Evolutionary conservation across 2,797 vertebrate genomes (phyloP).

Genomic region (Enteromius anoplus): DNA sequence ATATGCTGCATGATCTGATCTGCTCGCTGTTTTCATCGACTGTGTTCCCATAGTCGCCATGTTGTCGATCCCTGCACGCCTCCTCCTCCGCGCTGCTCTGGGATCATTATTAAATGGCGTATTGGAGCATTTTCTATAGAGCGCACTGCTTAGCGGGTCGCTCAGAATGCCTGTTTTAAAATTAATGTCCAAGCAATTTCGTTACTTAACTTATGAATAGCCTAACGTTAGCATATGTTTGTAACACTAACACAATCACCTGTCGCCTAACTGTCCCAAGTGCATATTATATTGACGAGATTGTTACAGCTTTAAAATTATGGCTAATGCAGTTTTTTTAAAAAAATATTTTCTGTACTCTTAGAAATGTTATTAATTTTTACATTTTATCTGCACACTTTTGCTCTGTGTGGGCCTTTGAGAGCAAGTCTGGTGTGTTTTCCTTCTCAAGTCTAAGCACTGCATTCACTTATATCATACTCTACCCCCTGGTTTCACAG

Average conservation of each 20-base stretch:
- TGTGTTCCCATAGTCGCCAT: slow-evolving; percentile 52
- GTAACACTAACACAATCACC: background rate
- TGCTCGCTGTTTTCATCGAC: background rate
- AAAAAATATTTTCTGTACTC: too few relatives aligned
- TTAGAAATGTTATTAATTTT: background rate
- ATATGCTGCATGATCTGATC: slow-evolving; percentile 2
- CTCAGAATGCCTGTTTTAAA: too few relatives aligned
- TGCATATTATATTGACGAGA: background rate
- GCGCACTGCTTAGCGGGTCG: background rate
- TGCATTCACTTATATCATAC: background rate
- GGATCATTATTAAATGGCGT: slow-evolving; percentile 60
- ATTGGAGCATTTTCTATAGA: slow-evolving; percentile 1
- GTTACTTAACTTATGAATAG: background rate
- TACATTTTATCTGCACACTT: background rate
- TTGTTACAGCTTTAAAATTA: background rate
- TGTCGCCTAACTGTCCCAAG: background rate
- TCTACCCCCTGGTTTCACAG: background rate
- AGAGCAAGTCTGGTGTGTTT: background rate
- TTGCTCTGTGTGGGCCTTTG: background rate
- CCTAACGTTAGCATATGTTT: background rate
- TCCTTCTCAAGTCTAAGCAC: background rate
- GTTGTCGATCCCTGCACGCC: slow-evolving; percentile 46
- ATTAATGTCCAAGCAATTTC: background rate
- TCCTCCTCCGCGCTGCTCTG: slow-evolving; percentile 5
- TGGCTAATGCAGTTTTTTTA: background rate